These are phyloP conservation scores for Caretta caretta DNA, from an alignment of 2,113 vertebrate species.

Conservation along the genomic window DNA sequence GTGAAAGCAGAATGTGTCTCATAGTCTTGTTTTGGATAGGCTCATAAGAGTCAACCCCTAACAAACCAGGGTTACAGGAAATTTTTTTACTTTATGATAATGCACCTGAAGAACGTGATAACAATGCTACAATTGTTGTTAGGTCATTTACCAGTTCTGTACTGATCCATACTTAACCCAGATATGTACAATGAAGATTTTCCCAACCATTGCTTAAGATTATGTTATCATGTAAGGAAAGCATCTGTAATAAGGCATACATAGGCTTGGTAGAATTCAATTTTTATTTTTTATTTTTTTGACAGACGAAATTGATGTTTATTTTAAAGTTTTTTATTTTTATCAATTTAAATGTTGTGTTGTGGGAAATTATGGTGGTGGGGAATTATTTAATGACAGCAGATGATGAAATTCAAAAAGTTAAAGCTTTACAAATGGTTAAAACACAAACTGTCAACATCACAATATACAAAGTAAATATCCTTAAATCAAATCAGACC, in stretches of 20 bases:
- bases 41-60: fast-evolving
- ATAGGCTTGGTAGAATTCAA: background rate
- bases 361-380: background rate
- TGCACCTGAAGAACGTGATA: background rate
- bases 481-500: background rate
- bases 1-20: background rate
- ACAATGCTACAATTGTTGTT: background rate
- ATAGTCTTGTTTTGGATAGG: background rate
- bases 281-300: background rate
- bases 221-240: background rate
- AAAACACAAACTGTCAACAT: background rate
- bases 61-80: background rate
- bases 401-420: background rate
- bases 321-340: background rate
- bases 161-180: background rate
- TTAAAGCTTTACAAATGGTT: background rate
- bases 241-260: background rate
- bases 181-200: background rate
- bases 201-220: background rate
- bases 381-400: background rate
- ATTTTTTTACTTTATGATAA: background rate
- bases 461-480: background rate
- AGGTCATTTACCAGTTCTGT: background rate
- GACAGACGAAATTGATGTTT: background rate
- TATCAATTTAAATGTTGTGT: background rate